A percentile compares a stretch with the other conserved stretches of the same genome.
phyloP scores from a whole-genome alignment of 2,797 vertebrate species.

The Falco berigora region DNA sequence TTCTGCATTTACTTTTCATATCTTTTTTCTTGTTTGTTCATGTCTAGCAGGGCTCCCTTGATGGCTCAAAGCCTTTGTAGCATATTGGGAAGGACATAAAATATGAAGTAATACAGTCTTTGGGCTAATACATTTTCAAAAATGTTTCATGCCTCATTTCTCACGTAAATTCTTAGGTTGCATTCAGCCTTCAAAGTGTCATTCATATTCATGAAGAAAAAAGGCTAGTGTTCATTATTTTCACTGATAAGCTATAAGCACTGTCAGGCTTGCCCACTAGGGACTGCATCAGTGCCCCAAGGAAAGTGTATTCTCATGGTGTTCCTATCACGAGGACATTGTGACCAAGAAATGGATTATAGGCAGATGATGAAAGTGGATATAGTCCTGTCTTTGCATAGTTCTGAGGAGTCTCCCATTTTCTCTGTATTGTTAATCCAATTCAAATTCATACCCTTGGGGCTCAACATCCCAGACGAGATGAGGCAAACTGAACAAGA shows the following conservation, averaged over 20 bases:
- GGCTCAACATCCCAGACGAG: neutral
- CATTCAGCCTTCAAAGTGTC: conserved; percentile 65
- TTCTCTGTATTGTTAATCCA: neutral
- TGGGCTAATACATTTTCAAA: conserved; percentile 71
- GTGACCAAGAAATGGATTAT: neutral
- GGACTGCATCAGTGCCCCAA: neutral
- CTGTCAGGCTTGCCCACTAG: neutral
- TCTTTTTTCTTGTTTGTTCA: conserved; percentile 59
- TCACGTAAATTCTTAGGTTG: conserved; percentile 73
- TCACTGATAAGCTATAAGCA: conserved; percentile 24
- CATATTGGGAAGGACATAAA: conserved; percentile 69
- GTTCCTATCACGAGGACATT: neutral
- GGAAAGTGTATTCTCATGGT: neutral
- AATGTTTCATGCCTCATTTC: conserved; percentile 74
- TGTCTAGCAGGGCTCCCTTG: conserved; percentile 25
- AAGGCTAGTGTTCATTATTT: conserved; percentile 55
- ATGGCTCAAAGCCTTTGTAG: conserved; percentile 49
- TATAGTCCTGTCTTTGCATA: neutral
- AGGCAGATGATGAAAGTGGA: neutral
- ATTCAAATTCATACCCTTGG: neutral
- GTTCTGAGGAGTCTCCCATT: neutral
- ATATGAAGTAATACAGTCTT: conserved; percentile 67
- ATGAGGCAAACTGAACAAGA: neutral
- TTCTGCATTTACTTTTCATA: conserved; percentile 52
- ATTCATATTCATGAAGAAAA: conserved; percentile 73